These are phyloP conservation scores for Semotilus atromaculatus DNA, from an alignment of 2,797 vertebrate genomes.

Conservation along the genomic window DNA sequence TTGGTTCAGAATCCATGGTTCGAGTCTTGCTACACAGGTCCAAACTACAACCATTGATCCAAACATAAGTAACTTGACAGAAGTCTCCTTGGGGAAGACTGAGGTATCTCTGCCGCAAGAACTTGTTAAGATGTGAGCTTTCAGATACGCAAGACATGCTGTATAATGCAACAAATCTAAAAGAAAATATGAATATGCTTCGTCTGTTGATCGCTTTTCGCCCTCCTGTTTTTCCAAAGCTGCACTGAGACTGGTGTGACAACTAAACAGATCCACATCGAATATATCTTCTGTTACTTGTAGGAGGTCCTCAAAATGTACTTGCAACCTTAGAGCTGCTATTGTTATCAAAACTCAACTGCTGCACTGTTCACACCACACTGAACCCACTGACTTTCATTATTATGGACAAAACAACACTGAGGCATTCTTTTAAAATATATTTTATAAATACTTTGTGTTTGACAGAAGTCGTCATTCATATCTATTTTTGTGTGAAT, in stretches of 20 bases:
- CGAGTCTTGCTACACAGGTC: slow-evolving; percentile 85
- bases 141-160: slow-evolving; percentile 75
- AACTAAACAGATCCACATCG: neutral
- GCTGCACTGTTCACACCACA: too few species aligned
- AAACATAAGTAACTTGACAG: slow-evolving; percentile 87
- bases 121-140: slow-evolving; percentile 85
- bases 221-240: neutral
- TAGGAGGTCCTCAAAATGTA: neutral
- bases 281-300: neutral
- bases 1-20: slow-evolving; percentile 82
- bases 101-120: slow-evolving; percentile 82
- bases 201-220: neutral
- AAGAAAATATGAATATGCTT: neutral
- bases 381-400: too few species aligned
- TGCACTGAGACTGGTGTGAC: neutral
- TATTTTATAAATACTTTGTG: too few species aligned
- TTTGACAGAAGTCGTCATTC: too few species aligned
- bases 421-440: too few species aligned
- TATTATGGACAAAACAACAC: too few species aligned
- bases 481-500: too few species aligned
- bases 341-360: too few species aligned
- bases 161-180: neutral
- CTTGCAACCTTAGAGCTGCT: neutral
- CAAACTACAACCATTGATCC: slow-evolving; percentile 85
- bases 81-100: slow-evolving; percentile 78